Base-by-base conservation (phyloP, 2,888 invertebrate species). In the Drosophila robusta region DNA sequence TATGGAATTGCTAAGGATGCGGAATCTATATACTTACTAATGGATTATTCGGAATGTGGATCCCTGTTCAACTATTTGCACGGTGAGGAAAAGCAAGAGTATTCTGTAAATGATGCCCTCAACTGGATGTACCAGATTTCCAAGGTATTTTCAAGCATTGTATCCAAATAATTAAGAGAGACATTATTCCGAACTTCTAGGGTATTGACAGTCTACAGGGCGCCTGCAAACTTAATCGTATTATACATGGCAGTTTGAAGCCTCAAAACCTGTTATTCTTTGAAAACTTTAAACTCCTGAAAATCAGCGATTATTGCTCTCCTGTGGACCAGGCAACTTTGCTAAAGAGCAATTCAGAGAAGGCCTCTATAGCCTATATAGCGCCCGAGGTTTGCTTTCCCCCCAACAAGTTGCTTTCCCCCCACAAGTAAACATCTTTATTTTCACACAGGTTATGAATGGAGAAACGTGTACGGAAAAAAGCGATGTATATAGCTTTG, bases 321-420 rank as follows among this genome's bases (percentile, higher is more conserved):
- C 34, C 14, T 8, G n/a, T 46, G 7, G 22, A 61, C 9, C 14
- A n/a, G 9, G 1, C 3, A 29, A 24, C 14, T 22, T 29, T 32
- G 5, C 18, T 45, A 5, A 56, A 29, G 5, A 16, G 14, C 5
- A 39, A 22, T 16, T 11, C 32, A 11, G 32, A 39, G 2, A 8
- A 0, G 32, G 32, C 32, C 11, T 32, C 32, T 32, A 11, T 0
- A 14, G 45, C 22, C 3, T 63, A 63, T 16, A 22, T 29, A 41
- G 22, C 63, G 2, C 63, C 63, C 4, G 63, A 63, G 50, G 62
- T 63, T 44, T 18, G 44, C 18, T 9, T 32, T 11, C 11, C 9
- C 9, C 9, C 32, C 32, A 32, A 32, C 32, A 32, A 32, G 9
- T 11, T 32, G n/a, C n/a, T 9, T 32, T 32, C 0, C n/a, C n/a